Percentiles rank a stretch among this genome's conserved stretches.
Evolutionary conservation across 2,113 vertebrate species (phyloP).

Genomic region (Danio rerio): GRCz12tu NC_133194.1:30398001-30398500

Average conservation of each 20-base stretch:
- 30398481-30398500: slow-evolving; percentile 48
- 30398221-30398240: not conserved
- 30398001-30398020: slow-evolving; percentile 33
- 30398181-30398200: slow-evolving; percentile 22
- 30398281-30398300: not conserved
- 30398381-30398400: slow-evolving; percentile 31
- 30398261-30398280: slow-evolving; percentile 5
- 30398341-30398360: not conserved
- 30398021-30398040: slow-evolving; percentile 23
- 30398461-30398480: slow-evolving; percentile 36
- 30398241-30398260: not conserved
- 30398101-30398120: slow-evolving; percentile 32
- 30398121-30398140: slow-evolving; percentile 36
- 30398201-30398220: not conserved
- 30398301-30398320: not conserved
- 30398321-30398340: not conserved
- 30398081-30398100: slow-evolving; percentile 19
- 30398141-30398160: slow-evolving; percentile 43
- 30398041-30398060: slow-evolving; percentile 44
- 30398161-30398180: not conserved
- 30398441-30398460: slow-evolving; percentile 57
- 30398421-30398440: slow-evolving; percentile 42
- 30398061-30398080: slow-evolving; percentile 39
- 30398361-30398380: slow-evolving; percentile 7
- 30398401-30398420: slow-evolving; percentile 37